Percentiles rank a stretch among this genome's conserved stretches.
Conservation (phyloP, 1,140 invertebrate species). For the Drosophila teissieri region DNA sequence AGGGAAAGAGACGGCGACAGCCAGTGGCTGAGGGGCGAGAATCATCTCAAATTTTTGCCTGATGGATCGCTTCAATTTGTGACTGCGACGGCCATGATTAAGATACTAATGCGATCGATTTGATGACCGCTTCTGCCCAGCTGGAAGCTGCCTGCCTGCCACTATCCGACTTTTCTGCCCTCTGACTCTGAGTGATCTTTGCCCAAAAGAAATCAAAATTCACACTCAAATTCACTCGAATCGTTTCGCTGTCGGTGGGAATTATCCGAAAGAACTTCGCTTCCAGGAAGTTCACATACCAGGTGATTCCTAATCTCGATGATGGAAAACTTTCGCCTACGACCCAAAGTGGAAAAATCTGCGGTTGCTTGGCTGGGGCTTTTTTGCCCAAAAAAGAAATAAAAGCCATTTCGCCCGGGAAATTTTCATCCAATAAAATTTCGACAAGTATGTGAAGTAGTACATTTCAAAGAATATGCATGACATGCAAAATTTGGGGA, state of each 20-base stretch:
- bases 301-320: conserved; percentile 21
- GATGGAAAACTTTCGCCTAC: conserved; percentile 62
- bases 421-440: conserved; percentile 54
- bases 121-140: conserved; percentile 53
- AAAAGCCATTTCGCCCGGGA: conserved; percentile 26
- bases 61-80: conserved; percentile 82
- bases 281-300: conserved; percentile 62
- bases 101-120: conserved; percentile 80
- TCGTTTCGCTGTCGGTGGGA: conserved; percentile 36
- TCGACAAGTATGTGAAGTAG: conserved; percentile 41
- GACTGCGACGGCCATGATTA: conserved; percentile 75
- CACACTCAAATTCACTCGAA: conserved; percentile 59
- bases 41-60: conserved; percentile 58
- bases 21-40: conserved; percentile 20
- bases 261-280: conserved; percentile 36
- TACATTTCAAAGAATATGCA: conserved; percentile 56
- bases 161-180: conserved; percentile 27
- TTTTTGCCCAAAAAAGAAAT: conserved; percentile 50
- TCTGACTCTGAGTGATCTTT: conserved; percentile 25
- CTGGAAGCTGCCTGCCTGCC: conserved; percentile 58
- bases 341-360: conserved; percentile 44
- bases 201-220: conserved; percentile 41
- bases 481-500: conserved; percentile 49
- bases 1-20: conserved; percentile 10
- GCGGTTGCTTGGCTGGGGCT: conserved; percentile 15